Percentiles rank a stretch among this genome's conserved stretches.
Conservation (phyloP, 2,888 invertebrate species). For the Papilio protenor region DNA sequence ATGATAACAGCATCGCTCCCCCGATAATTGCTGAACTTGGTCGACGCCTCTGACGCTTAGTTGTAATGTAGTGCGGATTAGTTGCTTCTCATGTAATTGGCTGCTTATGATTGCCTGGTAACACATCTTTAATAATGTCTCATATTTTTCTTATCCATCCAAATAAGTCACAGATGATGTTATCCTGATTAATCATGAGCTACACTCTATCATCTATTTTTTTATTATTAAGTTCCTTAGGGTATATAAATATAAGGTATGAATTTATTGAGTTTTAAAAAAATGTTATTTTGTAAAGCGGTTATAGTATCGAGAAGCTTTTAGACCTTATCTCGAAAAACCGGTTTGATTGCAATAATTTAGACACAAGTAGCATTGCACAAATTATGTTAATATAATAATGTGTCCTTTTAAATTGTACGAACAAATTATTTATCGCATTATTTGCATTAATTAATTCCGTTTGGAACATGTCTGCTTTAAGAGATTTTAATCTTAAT, state of each 20-base stretch:
- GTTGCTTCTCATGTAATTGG: constrained; percentile 71
- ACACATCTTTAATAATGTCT: neutral
- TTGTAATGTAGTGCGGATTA: constrained; percentile 74
- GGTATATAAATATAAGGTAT: neutral
- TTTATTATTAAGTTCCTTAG: too few species aligned
- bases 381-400: constrained; percentile 23
- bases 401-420: constrained; percentile 21
- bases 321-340: constrained; percentile 1
- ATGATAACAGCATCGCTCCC: constrained; percentile 84
- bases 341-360: constrained; percentile 3
- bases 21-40: constrained; percentile 83
- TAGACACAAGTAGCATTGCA: constrained; percentile 22
- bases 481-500: neutral
- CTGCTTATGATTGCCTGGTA: constrained; percentile 44
- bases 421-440: constrained; percentile 12
- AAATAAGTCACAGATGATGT: neutral
- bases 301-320: neutral
- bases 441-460: constrained; percentile 13
- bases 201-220: neutral
- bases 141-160: neutral
- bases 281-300: neutral
- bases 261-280: neutral
- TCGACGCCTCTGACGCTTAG: constrained; percentile 61
- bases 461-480: neutral
- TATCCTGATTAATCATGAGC: neutral